A percentile compares a stretch with the other conserved stretches of the same genome.
Evolutionary conservation across 2,797 vertebrate genomes (phyloP).

Genomic region (Arnoldichthys spilopterus): DNA sequence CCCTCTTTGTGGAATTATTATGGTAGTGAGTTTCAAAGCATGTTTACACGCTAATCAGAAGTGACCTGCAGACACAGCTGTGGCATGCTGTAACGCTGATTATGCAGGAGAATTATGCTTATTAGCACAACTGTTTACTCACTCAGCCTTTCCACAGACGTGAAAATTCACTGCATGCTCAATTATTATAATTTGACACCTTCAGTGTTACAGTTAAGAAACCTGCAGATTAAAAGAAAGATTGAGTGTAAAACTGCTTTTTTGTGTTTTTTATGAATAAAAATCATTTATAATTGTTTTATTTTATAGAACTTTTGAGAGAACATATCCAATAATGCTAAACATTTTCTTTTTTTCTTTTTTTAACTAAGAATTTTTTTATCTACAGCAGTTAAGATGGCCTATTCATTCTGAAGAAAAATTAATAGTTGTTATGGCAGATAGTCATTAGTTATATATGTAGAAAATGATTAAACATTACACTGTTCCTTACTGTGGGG

Average conservation of each 20-base stretch:
- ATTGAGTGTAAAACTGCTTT: constrained; percentile 17
- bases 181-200: constrained; percentile 58
- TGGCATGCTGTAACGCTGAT: constrained; percentile 19
- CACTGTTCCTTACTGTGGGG: too few species aligned
- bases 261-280: background rate
- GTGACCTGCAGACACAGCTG: constrained; percentile 44
- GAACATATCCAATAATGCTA: too few species aligned
- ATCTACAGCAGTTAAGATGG: too few species aligned
- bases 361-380: too few species aligned
- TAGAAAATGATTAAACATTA: too few species aligned
- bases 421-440: too few species aligned
- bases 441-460: too few species aligned
- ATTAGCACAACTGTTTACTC: constrained; percentile 45
- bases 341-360: too few species aligned
- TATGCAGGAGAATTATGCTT: constrained; percentile 42
- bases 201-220: constrained; percentile 41
- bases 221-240: constrained; percentile 22
- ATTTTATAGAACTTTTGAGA: too few species aligned
- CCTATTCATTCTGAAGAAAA: too few species aligned
- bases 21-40: constrained; percentile 14
- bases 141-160: constrained; percentile 22
- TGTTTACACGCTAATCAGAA: constrained; percentile 56
- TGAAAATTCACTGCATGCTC: constrained; percentile 40
- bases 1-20: background rate
- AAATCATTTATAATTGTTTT: too few species aligned